Evolutionary conservation across 2,888 invertebrate genomes (phyloP).

Genomic region (Belgica antarctica): DNA sequence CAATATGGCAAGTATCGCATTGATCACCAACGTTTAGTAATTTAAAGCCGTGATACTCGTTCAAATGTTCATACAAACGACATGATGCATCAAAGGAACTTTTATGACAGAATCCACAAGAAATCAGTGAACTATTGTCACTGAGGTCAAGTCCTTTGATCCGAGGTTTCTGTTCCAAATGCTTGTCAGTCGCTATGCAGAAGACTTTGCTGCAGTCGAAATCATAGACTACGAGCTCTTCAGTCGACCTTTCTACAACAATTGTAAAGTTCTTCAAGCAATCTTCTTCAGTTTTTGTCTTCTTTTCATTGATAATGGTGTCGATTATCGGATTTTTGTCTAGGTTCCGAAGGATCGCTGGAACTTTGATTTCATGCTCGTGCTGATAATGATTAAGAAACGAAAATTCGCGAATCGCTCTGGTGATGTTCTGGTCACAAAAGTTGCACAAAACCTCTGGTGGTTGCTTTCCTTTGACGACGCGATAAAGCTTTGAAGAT

Average conservation of each 20-base stretch:
- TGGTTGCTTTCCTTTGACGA: neutral
- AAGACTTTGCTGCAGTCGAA: conserved; percentile 39
- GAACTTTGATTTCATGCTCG: conserved; percentile 22
- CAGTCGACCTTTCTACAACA: neutral
- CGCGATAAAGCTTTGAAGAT: conserved; percentile 28
- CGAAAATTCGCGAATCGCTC: conserved; percentile 27
- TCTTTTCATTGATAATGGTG: conserved; percentile 18
- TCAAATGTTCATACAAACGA: conserved; percentile 34
- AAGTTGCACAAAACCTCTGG: conserved; percentile 42
- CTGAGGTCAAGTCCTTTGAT: neutral
- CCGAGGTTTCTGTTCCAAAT: conserved; percentile 21
- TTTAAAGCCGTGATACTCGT: conserved; percentile 24
- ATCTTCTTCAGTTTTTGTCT: neutral
- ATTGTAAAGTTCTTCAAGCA: neutral
- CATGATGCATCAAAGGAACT: conserved; percentile 1
- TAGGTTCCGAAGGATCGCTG: conserved; percentile 35
- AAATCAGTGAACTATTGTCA: neutral
- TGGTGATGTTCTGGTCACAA: conserved; percentile 34
- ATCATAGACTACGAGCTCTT: conserved; percentile 19
- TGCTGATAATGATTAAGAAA: conserved; percentile 38
- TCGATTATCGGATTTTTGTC: conserved; percentile 43
- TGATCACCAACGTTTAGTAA: neutral
- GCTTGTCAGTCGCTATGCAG: conserved; percentile 27
- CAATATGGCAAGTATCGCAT: conserved; percentile 22
- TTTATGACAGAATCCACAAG: conserved; percentile 36